Base-by-base conservation (phyloP, 2,888 invertebrate genomes). In the Ophioninae sp. region DNA sequence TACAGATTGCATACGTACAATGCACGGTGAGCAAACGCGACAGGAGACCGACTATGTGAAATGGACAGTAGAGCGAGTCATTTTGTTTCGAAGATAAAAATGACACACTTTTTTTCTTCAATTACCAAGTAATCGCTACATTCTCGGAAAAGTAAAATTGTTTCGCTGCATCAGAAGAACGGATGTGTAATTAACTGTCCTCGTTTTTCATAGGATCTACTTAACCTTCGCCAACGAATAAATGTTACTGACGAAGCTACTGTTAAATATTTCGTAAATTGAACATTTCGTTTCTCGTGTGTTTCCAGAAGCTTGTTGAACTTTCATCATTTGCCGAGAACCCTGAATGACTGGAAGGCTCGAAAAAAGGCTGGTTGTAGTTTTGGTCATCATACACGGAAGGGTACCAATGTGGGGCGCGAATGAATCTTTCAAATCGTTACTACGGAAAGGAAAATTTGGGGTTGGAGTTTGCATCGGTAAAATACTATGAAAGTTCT, bases 361-460 rank as follows among this genome's bases (percentile, higher is more conserved):
- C 51, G 13, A 5, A 51, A 51, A 51, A 51, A 6, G 51, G 17
- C 51, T 13, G 3, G 13, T 13, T 51, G 17, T 2, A 17, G 51
- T 51, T 3, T 17, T 51, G 13, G 3, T 13, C 51, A 6, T 51
- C 51, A 5, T 17, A 5, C n/a, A 0, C 8, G 9, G 6, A 17
- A 68, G 10, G 2, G 41, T 20, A 68, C 13, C 13, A 13, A 44
- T 22, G 44, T 67, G 44, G 5, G 22, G 5, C 10, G 10, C 13
- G 23, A 23, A 13, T 22, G 30, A 30, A 13, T 39, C 71, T 20
- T 22, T 72, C n/a, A 59, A 72, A 59, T n/a, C 20, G 22, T 72
- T 39, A 72, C 59, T 39, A 72, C 59, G 20, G 39, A 58, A 20
- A 20, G 13, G 8, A 59, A 58, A 74, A 37, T 64, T 44, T 30